phyloP scores from a whole-genome alignment of 1,140 invertebrate genomes.

The Globodera rostochiensis region DNA sequence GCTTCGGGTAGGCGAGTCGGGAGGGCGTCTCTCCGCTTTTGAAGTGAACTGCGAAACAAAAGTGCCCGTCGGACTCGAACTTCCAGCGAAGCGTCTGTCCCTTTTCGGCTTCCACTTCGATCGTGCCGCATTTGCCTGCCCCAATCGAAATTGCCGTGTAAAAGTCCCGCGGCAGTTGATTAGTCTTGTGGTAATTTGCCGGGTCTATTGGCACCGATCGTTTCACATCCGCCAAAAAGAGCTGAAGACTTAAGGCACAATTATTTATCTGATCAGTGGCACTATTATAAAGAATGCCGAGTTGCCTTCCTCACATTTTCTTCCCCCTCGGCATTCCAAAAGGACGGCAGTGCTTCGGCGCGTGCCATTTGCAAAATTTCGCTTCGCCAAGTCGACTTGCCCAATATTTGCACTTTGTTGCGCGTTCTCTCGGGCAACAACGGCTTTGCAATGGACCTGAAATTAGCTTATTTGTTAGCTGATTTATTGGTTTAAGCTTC shows the following conservation, averaged over 20 bases:
- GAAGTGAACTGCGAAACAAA: slow-evolving; percentile 59
- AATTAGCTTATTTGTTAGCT: slow-evolving; percentile 4
- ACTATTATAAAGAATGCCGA: not conserved
- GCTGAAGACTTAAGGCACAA: slow-evolving; percentile 20
- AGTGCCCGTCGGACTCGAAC: slow-evolving; percentile 61
- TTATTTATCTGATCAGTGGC: not conserved
- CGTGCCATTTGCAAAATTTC: slow-evolving; percentile 58
- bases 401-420: slow-evolving; percentile 64
- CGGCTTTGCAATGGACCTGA: slow-evolving; percentile 58
- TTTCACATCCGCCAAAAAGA: slow-evolving; percentile 53
- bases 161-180: slow-evolving; percentile 21
- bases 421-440: slow-evolving; percentile 59
- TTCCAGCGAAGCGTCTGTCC: slow-evolving; percentile 53
- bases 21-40: slow-evolving; percentile 39
- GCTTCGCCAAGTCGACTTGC: slow-evolving; percentile 48
- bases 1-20: slow-evolving; percentile 54
- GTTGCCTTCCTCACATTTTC: slow-evolving; percentile 12
- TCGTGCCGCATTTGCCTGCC: slow-evolving; percentile 52
- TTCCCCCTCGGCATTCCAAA: slow-evolving; percentile 57
- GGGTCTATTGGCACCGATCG: slow-evolving; percentile 47
- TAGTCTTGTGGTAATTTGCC: slow-evolving; percentile 52
- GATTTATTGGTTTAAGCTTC: not conserved
- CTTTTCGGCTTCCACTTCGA: slow-evolving; percentile 46
- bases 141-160: slow-evolving; percentile 41
- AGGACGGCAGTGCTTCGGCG: slow-evolving; percentile 51